Evolutionary conservation across 2,797 vertebrate genomes (phyloP), one percentile per base, ranked within the genome.

Genomic region (Eupleurogrammus muticus): DNA sequence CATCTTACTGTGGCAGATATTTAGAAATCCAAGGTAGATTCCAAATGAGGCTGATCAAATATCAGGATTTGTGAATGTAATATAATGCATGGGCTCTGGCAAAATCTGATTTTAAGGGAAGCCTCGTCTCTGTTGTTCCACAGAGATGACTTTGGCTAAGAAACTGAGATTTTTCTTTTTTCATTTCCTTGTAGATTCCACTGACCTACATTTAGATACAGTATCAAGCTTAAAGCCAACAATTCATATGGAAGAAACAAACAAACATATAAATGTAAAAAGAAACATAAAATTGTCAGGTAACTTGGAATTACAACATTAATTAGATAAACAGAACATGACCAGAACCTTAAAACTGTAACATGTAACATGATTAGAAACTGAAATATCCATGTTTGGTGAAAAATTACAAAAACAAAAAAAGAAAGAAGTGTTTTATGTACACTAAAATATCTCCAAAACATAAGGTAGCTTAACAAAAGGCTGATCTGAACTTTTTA

Each of bases 141-240:
- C 57, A 60, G 70, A 81, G 48, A 80, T 79, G n/a, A 71, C 84
- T 87, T 89, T 86, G 87, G 91, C 84, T 84, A 58, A 49, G 66
- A 84, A 53, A 84, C 77, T 77, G 82, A 76, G 57, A 64, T 72
- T 49, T 66, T 66, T 70, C 7, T 48, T 81, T 77, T 74, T 82
- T 66, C 71, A 67, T 75, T 68, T 59, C 63, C 71, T 70, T 66
- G 79, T 79, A 84, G 77, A 90, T 82, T 81, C 67, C 58, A 77
- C 78, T 73, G 58, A 86, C 88, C 80, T 80, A 89, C 73, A 69
- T 87, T 82, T 79, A 78, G 86, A 87, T 77, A 90, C 65, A 88
- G 87, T 62, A 84, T 83, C 59, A 84, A 90, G 87, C 86, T 81
- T 89, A 91, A 92, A 91, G 85, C 87, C 88, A 87, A 85, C 76